Evolutionary conservation across 2,888 invertebrate genomes (phyloP).

Genomic region (Pycnomerus fuliginosus): DNA sequence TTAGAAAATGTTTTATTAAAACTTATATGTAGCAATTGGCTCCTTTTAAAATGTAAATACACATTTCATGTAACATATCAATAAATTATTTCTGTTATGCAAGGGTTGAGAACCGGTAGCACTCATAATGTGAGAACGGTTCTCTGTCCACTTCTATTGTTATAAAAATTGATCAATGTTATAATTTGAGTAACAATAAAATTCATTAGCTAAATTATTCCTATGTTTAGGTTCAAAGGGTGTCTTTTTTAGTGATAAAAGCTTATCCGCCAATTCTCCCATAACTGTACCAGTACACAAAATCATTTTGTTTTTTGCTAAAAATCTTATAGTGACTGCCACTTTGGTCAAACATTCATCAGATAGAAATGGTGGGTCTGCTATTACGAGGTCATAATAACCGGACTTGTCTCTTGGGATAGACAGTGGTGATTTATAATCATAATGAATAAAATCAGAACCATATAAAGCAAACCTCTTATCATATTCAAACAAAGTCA

Average conservation of each 20-base stretch:
- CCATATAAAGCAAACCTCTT: constrained; percentile 77
- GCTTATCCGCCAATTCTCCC: constrained; percentile 65
- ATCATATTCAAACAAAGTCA: constrained; percentile 72
- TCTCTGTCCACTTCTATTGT: constrained; percentile 23
- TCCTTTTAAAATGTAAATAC: constrained; percentile 23
- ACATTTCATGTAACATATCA: constrained; percentile 44
- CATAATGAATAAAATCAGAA: constrained; percentile 79
- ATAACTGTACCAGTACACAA: constrained; percentile 89
- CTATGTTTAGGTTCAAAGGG: constrained; percentile 78
- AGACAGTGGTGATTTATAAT: constrained; percentile 77
- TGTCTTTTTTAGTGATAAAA: constrained; percentile 66
- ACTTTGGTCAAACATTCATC: constrained; percentile 89
- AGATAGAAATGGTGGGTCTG: constrained; percentile 93
- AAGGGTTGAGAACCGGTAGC: background rate
- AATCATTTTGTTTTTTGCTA: constrained; percentile 73
- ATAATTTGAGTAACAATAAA: constrained; percentile 88
- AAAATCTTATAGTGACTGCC: constrained; percentile 70
- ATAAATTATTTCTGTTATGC: constrained; percentile 19
- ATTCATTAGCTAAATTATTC: constrained; percentile 91
- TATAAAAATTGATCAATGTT: constrained; percentile 58
- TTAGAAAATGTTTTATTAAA: background rate
- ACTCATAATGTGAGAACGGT: too few relatives aligned
- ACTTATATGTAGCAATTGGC: too few relatives aligned
- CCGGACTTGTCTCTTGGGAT: constrained; percentile 61
- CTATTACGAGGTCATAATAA: constrained; percentile 80